Base-by-base conservation (phyloP, 2,113 vertebrate genomes). In the Malurus cyaneus region DNA sequence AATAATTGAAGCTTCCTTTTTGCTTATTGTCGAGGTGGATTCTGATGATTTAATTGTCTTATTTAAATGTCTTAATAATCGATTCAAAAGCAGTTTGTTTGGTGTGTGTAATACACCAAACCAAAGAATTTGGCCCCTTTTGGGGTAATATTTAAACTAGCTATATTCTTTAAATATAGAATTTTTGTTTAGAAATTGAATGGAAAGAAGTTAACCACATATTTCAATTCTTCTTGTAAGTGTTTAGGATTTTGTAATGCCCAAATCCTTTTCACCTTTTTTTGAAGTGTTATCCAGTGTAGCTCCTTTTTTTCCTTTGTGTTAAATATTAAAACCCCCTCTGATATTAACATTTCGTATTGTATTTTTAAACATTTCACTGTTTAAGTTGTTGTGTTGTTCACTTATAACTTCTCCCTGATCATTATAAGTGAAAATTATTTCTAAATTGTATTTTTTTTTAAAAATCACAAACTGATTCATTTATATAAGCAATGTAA, bases 1-100 rank as follows among this genome's bases (percentile, higher is more conserved):
- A 81, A 61, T 77, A 56, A 80, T n/a, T 86, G 42, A 86, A 72
- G 9, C 18, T 72, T 74, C 3, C 12, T 84, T 94, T 94, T 32
- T 88, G 39, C 13, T 80, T 94, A 62, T 62, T 80, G 54, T 57
- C 61, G 61, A 69, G 14, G 18, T 54, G 52, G 28, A 71, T 80
- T 88, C 77, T 50, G 42, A 59, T 79, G 14, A 42, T 80, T 87
- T 73, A 65, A 69, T 88, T 91, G 18, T 69, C 79, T 56, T 83
- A 32, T 82, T 87, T 73, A 65, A 69, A 86, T 91, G 18, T 69
- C 79, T 56, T 83, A 32, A 18, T 56, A 54, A 76, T 3, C 44
- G 41, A 80, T 65, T 72, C n/a, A 81, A 76, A 90, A 44, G 25
- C 29, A 78, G 15, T 65, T 79, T 71, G 8, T 25, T 74, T 72